Base-by-base conservation (phyloP, 2,888 invertebrate species). In the Syrphus vitripennis region DNA sequence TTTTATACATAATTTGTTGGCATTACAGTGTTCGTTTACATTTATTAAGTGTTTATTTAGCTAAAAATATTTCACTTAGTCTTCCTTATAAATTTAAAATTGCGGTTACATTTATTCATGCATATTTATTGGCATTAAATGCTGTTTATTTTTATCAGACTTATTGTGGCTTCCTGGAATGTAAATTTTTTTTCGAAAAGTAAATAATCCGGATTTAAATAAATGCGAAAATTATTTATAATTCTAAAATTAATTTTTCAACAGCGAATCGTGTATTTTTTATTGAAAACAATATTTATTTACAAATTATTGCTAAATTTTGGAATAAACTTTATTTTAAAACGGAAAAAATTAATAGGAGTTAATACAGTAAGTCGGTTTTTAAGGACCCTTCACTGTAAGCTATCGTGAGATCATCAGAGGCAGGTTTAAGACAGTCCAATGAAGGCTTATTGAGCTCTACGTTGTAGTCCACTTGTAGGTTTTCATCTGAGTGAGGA, bases 371-470 rank as follows among this genome's bases (percentile, higher is more conserved):
- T 88, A 92, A 89, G 89, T 92, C 92, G 6, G 92, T 92, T 88
- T 92, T 92, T 83, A 92, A 90, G 50, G 92, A 90, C 87, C 92
- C 92, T 88, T 93, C 92, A 88, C 93, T 93, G 88, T 92, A 93
- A 37, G 90, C 92, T 87, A 92, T 90, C 53, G 91, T 91, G 89
- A 91, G 90, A 89, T 91, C 91, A 89, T 91, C 91, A 55, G 90
- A 90, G 37, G 91, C 90, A 63, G 91, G 91, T 87, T 91, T 91
- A 74, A 91, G 88, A 88, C 90, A 91, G 72, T 83, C 83, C 80
- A 86, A 65, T 26, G 82, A 86, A 2, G 70, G 19, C 45, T 76
- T 59, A 24, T 76, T 67, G 12, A 67, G 67, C 31, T 86, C 82
- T 59, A 16, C 42, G 34, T 53, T 70, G 34, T 48, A 65, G 57